phyloP scores from a whole-genome alignment of 2,113 vertebrate species.

The Jaculus jaculus region DNA sequence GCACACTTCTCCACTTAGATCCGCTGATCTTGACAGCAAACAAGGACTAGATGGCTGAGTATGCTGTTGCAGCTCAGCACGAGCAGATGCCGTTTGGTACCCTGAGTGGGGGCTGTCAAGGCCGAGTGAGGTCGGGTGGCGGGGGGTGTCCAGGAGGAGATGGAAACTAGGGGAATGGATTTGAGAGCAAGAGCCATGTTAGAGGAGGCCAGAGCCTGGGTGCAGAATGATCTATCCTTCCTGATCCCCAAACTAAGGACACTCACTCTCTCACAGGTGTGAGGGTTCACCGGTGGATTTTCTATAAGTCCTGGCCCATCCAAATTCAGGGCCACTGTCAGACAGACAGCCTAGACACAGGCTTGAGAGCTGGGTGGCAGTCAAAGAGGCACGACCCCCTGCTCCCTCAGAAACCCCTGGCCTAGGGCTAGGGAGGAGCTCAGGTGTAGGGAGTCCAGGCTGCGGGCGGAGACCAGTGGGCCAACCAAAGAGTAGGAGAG shows the following conservation, averaged over 20 bases:
- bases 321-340: not conserved
- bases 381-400: not conserved
- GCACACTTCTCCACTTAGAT: rapidly evolving
- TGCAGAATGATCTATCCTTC: not conserved
- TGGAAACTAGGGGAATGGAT: too few species aligned
- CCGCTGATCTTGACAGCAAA: too few species aligned
- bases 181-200: rapidly evolving
- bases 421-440: slow-evolving; percentile 38
- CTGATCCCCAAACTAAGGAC: not conserved
- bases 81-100: not conserved
- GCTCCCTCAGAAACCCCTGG: slow-evolving; percentile 3
- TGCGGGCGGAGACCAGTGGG: slow-evolving; percentile 28
- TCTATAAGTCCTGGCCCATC: too few species aligned
- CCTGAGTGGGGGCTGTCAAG: not conserved
- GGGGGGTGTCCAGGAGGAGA: rapidly evolving
- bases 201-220: not conserved
- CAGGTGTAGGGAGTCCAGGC: slow-evolving; percentile 36
- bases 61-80: not conserved
- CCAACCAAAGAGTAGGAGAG: not conserved
- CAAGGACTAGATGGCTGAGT: not conserved
- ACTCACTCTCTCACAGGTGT: not conserved
- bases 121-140: rapidly evolving
- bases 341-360: not conserved
- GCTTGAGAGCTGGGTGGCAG: not conserved
- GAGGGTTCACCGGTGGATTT: not conserved